Base-by-base conservation (phyloP, 2,113 vertebrate genomes). In the Diadophis punctatus region DNA sequence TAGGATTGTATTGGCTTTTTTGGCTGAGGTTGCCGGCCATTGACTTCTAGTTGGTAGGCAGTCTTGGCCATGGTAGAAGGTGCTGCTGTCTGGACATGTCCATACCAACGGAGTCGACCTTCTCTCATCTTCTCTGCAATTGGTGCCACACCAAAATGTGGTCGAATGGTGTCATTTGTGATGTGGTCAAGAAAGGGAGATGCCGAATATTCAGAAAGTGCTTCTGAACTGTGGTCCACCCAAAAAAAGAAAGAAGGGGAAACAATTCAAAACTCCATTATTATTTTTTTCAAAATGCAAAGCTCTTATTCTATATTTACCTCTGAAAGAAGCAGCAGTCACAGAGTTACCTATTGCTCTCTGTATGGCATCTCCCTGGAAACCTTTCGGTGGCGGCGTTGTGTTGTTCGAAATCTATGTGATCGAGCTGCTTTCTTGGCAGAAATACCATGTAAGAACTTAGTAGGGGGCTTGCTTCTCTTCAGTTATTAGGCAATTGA, bases 401-500 rank as follows among this genome's bases (percentile, higher is more conserved):
- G 30, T 87, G 1, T 94, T 92, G 92, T 94, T 68, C 48, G 93
- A 46, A 2, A 20, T 43, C 27, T 34, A 80, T 86, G 74, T 93
- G 89, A 91, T 94, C 20, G 49, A 85, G 0, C 46, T 92, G 4
- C 39, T 91, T 94, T 92, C 4, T 18, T 86, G 48, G 9, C 18
- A 90, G n/a, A 94, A 96, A 86, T 22, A 90, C 63, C 18, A 22
- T 80, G 89, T 60, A 89, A 89, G 74, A 63, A 6, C 48, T 88
- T 0, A 0, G 90, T 90, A 84, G 1, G 30, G 68, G 16, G 87
- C 30, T 22, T 34, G 18, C 2, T 91, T 92, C 46, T 25, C 53
- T 84, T 56, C 87, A 86, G 20, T 86, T 93, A 94, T 16, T 27
- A 46, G 14, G 1, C 39, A 94, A 25, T 30, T 68, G n/a, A 95